Conservation (phyloP, 1,140 invertebrate genomes). For the Pseudomyrmex flavicornis region DNA sequence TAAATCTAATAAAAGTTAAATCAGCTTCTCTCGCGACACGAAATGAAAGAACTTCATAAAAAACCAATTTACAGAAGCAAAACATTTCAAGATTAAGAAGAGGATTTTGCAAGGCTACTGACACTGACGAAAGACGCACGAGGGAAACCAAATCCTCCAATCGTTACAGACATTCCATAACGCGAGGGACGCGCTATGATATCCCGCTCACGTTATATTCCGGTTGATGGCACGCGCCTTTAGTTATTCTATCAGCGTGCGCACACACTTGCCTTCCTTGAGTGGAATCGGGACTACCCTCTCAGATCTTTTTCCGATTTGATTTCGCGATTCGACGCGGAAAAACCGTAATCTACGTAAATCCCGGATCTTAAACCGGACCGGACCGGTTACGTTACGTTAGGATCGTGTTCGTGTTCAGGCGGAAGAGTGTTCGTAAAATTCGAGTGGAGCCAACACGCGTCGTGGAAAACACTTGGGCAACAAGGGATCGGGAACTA, state of each 20-base stretch:
- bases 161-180: background rate
- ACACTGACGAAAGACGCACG: background rate
- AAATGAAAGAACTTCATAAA: too few species aligned
- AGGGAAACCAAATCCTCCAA: background rate
- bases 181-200: slow-evolving; percentile 10
- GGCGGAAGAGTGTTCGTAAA: slow-evolving; percentile 12
- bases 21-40: too few species aligned
- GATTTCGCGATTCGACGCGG: slow-evolving; percentile 36
- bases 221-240: slow-evolving; percentile 14
- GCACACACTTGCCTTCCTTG: background rate
- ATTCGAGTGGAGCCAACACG: slow-evolving; percentile 5
- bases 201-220: slow-evolving; percentile 14
- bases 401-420: background rate
- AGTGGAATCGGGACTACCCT: slow-evolving; percentile 12
- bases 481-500: background rate
- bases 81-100: background rate
- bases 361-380: slow-evolving; percentile 58
- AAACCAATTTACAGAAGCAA: slow-evolving; percentile 5
- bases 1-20: background rate
- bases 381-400: slow-evolving; percentile 17
- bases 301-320: slow-evolving; percentile 49
- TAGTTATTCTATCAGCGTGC: slow-evolving; percentile 49
- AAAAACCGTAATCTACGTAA: slow-evolving; percentile 61
- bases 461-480: slow-evolving; percentile 5
- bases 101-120: background rate